Evolutionary conservation across 2,888 invertebrate genomes (phyloP).

Genomic region (Andrena praecox): DNA sequence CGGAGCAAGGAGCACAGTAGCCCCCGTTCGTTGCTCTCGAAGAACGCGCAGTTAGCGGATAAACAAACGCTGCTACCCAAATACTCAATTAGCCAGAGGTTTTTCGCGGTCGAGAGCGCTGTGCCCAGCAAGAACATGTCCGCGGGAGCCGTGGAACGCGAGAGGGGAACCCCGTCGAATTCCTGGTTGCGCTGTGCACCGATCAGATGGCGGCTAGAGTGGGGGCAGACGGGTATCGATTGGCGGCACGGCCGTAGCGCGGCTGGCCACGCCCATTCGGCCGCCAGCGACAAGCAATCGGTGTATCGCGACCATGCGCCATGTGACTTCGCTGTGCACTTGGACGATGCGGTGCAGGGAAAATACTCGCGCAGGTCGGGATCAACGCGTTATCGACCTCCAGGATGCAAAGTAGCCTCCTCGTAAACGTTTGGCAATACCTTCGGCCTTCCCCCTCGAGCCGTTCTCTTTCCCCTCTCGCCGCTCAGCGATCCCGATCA

Average conservation of each 20-base stretch:
- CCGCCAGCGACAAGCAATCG: constrained; percentile 17
- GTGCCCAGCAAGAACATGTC: not conserved
- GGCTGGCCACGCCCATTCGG: constrained; percentile 67
- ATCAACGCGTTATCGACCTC: constrained; percentile 71
- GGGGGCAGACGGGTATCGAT: constrained; percentile 81
- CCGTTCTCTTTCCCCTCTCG: not conserved
- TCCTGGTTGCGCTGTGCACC: constrained; percentile 47
- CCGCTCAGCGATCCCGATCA: not conserved
- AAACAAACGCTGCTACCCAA: constrained; percentile 54
- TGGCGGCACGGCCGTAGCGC: constrained; percentile 72
- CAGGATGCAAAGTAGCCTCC: constrained; percentile 70
- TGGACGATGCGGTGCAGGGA: constrained; percentile 49
- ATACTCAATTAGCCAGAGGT: constrained; percentile 54
- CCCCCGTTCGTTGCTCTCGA: constrained; percentile 8
- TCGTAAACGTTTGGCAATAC: constrained; percentile 70
- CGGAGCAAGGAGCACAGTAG: not conserved
- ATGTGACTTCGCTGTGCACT: constrained; percentile 66
- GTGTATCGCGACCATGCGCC: constrained; percentile 65
- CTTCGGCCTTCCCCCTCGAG: constrained; percentile 12
- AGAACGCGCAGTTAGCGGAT: constrained; percentile 26
- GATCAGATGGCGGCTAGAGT: constrained; percentile 50
- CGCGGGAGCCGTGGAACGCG: constrained; percentile 22
- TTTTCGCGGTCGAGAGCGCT: constrained; percentile 21
- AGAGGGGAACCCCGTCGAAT: constrained; percentile 51
- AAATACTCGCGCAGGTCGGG: constrained; percentile 64